phyloP scores from a whole-genome alignment of 1,140 invertebrate species.

The Trichoplusia ni region DNA sequence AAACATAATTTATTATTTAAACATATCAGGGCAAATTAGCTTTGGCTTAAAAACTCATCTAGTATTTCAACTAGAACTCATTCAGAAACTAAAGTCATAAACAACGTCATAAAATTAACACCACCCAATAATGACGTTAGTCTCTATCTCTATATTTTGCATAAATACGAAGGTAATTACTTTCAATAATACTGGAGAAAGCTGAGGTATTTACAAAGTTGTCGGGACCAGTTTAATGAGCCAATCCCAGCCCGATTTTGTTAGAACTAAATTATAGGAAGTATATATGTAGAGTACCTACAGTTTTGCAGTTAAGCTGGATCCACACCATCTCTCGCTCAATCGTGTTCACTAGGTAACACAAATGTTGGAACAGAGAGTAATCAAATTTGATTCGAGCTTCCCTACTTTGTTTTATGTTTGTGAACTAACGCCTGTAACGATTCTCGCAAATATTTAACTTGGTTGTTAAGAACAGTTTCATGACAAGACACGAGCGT shows the following conservation, averaged over 20 bases:
- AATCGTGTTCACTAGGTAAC: constrained; percentile 6
- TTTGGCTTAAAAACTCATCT: too few species aligned
- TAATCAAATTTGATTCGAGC: constrained; percentile 19
- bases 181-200: constrained; percentile 41
- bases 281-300: constrained; percentile 39
- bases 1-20: too few species aligned
- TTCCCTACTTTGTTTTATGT: constrained; percentile 3
- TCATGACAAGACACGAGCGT: too few species aligned
- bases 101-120: too few species aligned
- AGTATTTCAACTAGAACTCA: too few species aligned
- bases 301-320: not conserved
- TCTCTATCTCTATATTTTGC: constrained; percentile 23
- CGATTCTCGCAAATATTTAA: not conserved
- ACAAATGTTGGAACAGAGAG: constrained; percentile 19
- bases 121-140: too few species aligned
- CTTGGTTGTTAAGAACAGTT: too few species aligned
- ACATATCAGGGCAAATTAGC: too few species aligned
- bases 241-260: constrained; percentile 53
- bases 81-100: too few species aligned
- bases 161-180: constrained; percentile 12
- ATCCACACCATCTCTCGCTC: constrained; percentile 5
- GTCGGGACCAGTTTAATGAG: constrained; percentile 48
- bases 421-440: not conserved
- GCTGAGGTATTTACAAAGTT: constrained; percentile 43
- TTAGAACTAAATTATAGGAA: constrained; percentile 69